phyloP scores from a whole-genome alignment of 1,140 invertebrate species.

The Parasteatoda tepidariorum region DNA sequence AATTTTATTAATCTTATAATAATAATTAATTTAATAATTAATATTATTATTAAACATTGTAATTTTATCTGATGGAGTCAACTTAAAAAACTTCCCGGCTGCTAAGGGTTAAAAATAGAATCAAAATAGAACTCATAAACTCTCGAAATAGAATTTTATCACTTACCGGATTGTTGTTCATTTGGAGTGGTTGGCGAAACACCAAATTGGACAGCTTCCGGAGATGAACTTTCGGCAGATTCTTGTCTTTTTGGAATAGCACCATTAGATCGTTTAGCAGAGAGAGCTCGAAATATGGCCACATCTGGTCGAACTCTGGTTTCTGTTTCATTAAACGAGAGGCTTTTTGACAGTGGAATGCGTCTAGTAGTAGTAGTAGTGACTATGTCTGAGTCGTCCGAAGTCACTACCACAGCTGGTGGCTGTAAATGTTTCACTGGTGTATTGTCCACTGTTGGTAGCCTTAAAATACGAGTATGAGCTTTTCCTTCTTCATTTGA shows the following conservation, averaged over 20 bases:
- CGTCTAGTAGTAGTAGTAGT: not conserved
- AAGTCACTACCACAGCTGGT: constrained; percentile 18
- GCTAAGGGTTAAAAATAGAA: too few relatives aligned
- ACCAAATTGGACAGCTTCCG: not conserved
- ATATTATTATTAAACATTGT: too few relatives aligned
- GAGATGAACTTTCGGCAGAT: not conserved
- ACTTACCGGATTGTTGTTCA: constrained; percentile 23
- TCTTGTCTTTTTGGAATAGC: not conserved
- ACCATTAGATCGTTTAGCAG: not conserved
- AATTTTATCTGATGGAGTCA: too few relatives aligned
- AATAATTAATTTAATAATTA: too few relatives aligned
- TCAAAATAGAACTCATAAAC: too few relatives aligned
- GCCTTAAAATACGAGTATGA: constrained; percentile 28
- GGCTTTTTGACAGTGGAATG: constrained; percentile 21
- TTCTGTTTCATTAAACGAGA: not conserved
- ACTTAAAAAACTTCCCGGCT: too few relatives aligned
- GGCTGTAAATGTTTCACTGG: constrained; percentile 23
- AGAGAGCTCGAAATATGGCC: not conserved
- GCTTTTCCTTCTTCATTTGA: constrained; percentile 17
- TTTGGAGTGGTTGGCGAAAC: constrained; percentile 14
- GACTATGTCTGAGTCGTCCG: constrained; percentile 28
- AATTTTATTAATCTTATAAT: too few relatives aligned
- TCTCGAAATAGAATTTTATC: not conserved
- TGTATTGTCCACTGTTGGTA: constrained; percentile 38
- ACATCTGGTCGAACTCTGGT: not conserved